Evolutionary conservation across 2,113 vertebrate genomes (phyloP), one percentile per base, ranked within the genome.

Genomic region (Cheilinus undulatus): DNA sequence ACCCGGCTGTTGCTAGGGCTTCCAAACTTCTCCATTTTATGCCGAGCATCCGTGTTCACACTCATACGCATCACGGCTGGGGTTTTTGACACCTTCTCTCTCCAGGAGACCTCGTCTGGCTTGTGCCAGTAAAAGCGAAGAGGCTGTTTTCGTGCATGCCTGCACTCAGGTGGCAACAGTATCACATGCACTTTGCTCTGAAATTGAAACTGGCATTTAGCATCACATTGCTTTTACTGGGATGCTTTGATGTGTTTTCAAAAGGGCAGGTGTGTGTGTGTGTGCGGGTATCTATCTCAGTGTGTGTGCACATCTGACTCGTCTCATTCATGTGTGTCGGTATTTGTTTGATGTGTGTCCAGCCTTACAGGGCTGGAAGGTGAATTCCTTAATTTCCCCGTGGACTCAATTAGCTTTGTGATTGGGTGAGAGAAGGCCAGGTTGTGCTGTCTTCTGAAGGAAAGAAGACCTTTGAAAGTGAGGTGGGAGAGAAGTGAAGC

Each of bases 321-420:
- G 76, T 50, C 62, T 84, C 72, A 79, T 73, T 85, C 76, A 76
- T 86, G 86, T 88, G 88, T 88, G 83, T 84, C 78, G 84, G 87
- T 88, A 88, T 89, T 91, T 90, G 89, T 93, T 92, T 91, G 89
- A 92, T 91, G 90, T 92, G 89, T 92, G 91, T 92, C 91, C 91
- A 92, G 90, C 88, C 91, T 84, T 89, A 87, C 65, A 58, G 78
- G 91, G 87, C 88, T 89, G 85, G 86, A 89, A 92, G 91, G 91
- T 92, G 91, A 92, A 91, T 91, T 86, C 84, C 80, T 78, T 92
- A 92, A 92, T 92, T 92, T 92, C 91, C 91, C 91, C 42, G 43
- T 61, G 88, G 91, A 92, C 84, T 92, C 90, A 92, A 92, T 92
- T 92, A 92, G 89, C 90, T 88, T 84, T 90, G 88, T 88, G 91